Percentiles rank a stretch among this genome's conserved stretches.
These are phyloP conservation scores for Scrobipalpa costella DNA, from an alignment of 2,888 invertebrate genomes.

Conservation along the genomic window DNA sequence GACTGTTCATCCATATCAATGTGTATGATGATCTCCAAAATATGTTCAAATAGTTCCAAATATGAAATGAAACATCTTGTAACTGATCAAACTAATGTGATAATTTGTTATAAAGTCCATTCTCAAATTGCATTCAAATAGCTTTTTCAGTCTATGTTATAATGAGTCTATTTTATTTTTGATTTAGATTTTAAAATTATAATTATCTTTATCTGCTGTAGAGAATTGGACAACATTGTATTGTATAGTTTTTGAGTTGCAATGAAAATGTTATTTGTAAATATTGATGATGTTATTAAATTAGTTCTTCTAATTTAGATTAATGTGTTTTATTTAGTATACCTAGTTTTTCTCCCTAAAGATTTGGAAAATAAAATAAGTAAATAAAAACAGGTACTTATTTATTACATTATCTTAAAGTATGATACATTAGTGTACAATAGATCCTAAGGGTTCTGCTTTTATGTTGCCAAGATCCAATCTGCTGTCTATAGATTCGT, in stretches of 20 bases:
- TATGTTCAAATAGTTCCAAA: not conserved
- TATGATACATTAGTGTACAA: slow-evolving; percentile 82
- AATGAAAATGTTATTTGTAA: slow-evolving; percentile 38
- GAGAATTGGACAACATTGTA: not conserved
- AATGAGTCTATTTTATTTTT: not conserved
- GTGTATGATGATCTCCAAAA: not conserved
- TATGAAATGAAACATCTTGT: not conserved
- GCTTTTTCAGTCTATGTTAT: not conserved
- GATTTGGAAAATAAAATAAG: slow-evolving; percentile 18
- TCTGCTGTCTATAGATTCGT: slow-evolving; percentile 90
- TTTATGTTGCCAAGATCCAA: slow-evolving; percentile 89
- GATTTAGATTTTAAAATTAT: not conserved
- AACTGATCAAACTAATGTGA: not conserved
- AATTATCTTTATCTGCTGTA: not conserved
- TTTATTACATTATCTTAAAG: slow-evolving; percentile 51
- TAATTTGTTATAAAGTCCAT: slow-evolving; percentile 5
- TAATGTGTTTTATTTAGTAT: not conserved
- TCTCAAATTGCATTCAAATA: slow-evolving; percentile 4
- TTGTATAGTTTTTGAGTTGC: slow-evolving; percentile 19
- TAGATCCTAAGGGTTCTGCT: slow-evolving; percentile 91
- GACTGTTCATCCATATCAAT: too few relatives aligned
- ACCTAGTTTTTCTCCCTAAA: not conserved
- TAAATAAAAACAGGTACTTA: slow-evolving; percentile 37
- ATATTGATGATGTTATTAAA: slow-evolving; percentile 38
- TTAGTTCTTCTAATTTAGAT: slow-evolving; percentile 9